phyloP scores from a whole-genome alignment of 2,113 vertebrate genomes.

The Trogon melanurus region DNA sequence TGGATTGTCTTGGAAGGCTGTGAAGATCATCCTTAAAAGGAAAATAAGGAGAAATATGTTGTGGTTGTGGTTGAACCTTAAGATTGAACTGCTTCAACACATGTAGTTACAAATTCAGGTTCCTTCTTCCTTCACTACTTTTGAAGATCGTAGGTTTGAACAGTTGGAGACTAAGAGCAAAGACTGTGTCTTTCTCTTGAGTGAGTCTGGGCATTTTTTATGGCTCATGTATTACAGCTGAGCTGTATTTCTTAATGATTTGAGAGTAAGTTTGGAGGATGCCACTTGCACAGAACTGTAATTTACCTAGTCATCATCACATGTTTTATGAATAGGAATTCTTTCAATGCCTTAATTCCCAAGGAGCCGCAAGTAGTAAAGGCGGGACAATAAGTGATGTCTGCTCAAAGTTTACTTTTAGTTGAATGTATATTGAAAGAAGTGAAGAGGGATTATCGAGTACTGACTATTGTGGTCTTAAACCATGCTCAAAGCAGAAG shows the following conservation, averaged over 20 bases:
- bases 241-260: not conserved
- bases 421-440: not conserved
- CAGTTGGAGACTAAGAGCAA: not conserved
- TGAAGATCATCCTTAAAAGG: not conserved
- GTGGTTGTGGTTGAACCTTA: not conserved
- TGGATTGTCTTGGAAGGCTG: not conserved
- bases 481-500: not conserved
- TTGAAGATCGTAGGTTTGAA: not conserved
- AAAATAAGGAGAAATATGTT: not conserved
- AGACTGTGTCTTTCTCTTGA: not conserved
- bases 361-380: not conserved
- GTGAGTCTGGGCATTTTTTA: not conserved
- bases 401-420: not conserved
- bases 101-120: not conserved
- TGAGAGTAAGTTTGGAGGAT: not conserved
- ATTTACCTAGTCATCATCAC: not conserved
- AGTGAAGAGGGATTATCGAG: not conserved
- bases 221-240: not conserved
- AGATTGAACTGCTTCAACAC: not conserved
- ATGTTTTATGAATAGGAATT: not conserved
- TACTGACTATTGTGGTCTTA: not conserved
- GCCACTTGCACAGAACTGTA: not conserved
- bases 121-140: not conserved
- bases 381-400: not conserved
- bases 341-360: not conserved